Base-by-base conservation (phyloP, 2,888 invertebrate species). In the Coelinius sp. region DNA sequence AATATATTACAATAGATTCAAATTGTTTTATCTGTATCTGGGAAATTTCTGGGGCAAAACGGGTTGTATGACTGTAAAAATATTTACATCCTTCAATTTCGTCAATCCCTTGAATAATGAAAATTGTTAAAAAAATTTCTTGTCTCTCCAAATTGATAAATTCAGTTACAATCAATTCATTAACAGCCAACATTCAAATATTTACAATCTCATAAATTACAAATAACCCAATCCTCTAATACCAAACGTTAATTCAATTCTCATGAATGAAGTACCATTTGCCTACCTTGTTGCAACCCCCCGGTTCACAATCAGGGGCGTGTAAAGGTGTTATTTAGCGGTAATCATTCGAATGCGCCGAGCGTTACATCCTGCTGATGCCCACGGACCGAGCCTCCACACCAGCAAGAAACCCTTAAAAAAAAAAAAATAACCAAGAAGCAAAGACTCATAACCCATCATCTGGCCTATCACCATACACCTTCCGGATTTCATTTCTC, bases 361-460 rank as follows among this genome's bases (percentile, higher is more conserved):
- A 63, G 68, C 71, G 63, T 71, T 68, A 68, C 71, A 71, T 71
- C 63, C 68, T 71, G 71, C 63, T 67, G 20, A 10, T 25, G 41
- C 20, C 27, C 62, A 53, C 35, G 25, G 27, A 59, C 27, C 53
- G 56, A 56, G 27, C 56, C 56, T 56, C 56, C 31, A 10, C 53
- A 53, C 53, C 5, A 20, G n/a, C 31, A 59, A 59, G 35, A 12
- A 59, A 10, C 41, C 12, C 24, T 10, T 27, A 20, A 24, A 63
- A 22, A 20, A 35, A n/a, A 41, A 25, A 22, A 6, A 24, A 1
- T 20, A 52, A 10, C 10, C 7, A n/a, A 25, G 24, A n/a, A 20
- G 1, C n/a, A 24, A 20, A 38, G 62, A 22, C 63, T 63, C 25
- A 41, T 63, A 63, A 63, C 12, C 38, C 41, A 63, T 63, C 63